Conservation (phyloP, 2,113 vertebrate genomes). For the Craseonycteris thonglongyai region DNA sequence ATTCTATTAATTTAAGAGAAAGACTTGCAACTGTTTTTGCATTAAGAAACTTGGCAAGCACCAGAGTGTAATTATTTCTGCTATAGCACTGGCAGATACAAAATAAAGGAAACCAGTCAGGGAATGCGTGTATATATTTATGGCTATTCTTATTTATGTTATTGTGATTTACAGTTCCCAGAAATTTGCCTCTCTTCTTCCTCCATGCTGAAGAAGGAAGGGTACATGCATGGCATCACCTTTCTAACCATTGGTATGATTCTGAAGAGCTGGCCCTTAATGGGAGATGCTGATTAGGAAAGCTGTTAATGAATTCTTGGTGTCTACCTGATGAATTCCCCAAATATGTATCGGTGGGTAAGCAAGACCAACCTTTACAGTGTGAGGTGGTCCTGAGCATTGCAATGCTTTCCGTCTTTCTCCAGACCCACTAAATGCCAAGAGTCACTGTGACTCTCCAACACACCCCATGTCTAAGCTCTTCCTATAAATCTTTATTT, state of each 20-base stretch:
- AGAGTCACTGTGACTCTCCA: neutral
- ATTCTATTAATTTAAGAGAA: conserved; percentile 57
- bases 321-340: neutral
- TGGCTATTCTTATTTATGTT: neutral
- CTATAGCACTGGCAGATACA: neutral
- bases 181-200: neutral
- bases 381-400: neutral
- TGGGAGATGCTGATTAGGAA: neutral
- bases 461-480: neutral
- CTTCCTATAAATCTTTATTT: neutral
- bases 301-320: neutral
- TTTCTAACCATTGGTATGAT: neutral
- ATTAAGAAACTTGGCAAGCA: conserved; percentile 51
- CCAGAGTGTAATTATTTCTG: conserved; percentile 33
- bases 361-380: neutral
- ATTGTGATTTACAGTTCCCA: neutral
- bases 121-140: neutral
- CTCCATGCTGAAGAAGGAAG: neutral
- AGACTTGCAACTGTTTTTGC: conserved; percentile 34
- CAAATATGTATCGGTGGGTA: neutral
- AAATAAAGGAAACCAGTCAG: conserved; percentile 34
- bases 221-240: neutral
- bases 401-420: neutral
- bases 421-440: neutral
- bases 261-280: neutral